Base-by-base conservation (phyloP, 2,113 vertebrate species). In the Mesoclemmys tuberculata region DNA sequence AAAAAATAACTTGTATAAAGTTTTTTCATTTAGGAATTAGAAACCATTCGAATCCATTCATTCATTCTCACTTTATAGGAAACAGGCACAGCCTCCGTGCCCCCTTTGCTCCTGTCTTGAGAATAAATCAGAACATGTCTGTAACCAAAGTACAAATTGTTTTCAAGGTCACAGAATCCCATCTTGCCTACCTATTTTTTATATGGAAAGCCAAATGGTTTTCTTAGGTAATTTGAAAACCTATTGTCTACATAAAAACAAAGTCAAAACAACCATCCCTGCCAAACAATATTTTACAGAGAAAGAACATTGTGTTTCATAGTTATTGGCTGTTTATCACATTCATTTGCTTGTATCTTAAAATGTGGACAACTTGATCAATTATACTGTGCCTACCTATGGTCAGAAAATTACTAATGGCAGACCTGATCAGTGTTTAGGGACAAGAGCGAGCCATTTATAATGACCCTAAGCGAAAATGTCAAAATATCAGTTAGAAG, bases 331-430 rank as follows among this genome's bases (percentile, higher is more conserved):
- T 89, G 78, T 94, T 96, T 86, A 35, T 95, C 92, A 56, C 19
- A n/a, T 87, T 92, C 83, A 4, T 95, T 94, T 93, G 77, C 93
- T 74, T 56, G 44, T 77, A 44, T 84, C 91, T 94, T 85, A 52
- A 86, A 82, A 87, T 85, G 88, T 92, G 92, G 88, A 31, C 84
- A 52, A 21, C 86, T 92, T 84, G 91, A 93, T 92, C 84, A 82
- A 90, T 93, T 92, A 92, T 94, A 93, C 61, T 86, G 78, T 52
- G 86, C 38, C 78, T 91, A 64, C 64, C 74, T 87, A 46, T 84
- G 84, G 80, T 82, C 74, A 82, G 78, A 80, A 6, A 80, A 3
- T 86, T 88, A 52, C 90, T 84, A 64, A 52, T 46, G 79, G 81
- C n/a, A 29, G 21, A 31, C 80, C 85, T 77, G 56, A 56, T 56